These are phyloP conservation scores for Tethya wilhelma DNA, from an alignment of 37 sponge, comb jelly and placozoan species.

Conservation along the genomic window DNA sequence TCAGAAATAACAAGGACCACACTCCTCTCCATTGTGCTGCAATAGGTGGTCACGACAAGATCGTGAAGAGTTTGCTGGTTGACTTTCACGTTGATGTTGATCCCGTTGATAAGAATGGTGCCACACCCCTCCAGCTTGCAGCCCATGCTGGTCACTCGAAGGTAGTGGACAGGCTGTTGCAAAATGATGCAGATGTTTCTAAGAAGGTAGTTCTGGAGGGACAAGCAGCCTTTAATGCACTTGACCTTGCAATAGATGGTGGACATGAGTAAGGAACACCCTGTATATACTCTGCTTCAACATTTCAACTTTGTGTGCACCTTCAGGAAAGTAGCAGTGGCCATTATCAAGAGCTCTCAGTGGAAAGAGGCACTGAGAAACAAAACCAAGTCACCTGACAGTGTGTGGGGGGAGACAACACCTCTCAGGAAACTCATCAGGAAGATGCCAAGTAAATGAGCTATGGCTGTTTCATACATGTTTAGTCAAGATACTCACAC, in stretches of 20 bases:
- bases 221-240: conserved; percentile 48
- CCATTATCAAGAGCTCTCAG: conserved; percentile 52
- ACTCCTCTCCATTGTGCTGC: conserved; percentile 89
- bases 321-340: conserved; percentile 77
- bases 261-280: conserved; percentile 71
- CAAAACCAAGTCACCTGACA: not conserved
- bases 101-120: conserved; percentile 66
- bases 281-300: too few relatives aligned
- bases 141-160: conserved; percentile 67
- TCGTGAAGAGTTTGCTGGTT: conserved; percentile 57
- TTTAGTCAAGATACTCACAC: not conserved
- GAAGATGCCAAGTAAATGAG: conserved; percentile 85
- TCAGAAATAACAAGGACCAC: conserved; percentile 70
- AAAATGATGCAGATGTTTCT: conserved; percentile 70
- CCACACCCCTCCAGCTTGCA: conserved; percentile 89
- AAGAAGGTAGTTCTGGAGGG: too few relatives aligned
- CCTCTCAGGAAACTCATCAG: conserved; percentile 83
- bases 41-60: conserved; percentile 31
- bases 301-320: not conserved
- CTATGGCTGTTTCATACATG: not conserved
- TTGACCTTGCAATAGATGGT: conserved; percentile 91
- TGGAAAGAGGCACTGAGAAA: conserved; percentile 80
- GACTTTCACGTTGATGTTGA: conserved; percentile 69
- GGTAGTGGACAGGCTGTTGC: conserved; percentile 63
- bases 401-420: conserved; percentile 34